These are phyloP conservation scores for Panulirus ornatus DNA, from an alignment of 1,140 invertebrate species.

Conservation along the genomic window DNA sequence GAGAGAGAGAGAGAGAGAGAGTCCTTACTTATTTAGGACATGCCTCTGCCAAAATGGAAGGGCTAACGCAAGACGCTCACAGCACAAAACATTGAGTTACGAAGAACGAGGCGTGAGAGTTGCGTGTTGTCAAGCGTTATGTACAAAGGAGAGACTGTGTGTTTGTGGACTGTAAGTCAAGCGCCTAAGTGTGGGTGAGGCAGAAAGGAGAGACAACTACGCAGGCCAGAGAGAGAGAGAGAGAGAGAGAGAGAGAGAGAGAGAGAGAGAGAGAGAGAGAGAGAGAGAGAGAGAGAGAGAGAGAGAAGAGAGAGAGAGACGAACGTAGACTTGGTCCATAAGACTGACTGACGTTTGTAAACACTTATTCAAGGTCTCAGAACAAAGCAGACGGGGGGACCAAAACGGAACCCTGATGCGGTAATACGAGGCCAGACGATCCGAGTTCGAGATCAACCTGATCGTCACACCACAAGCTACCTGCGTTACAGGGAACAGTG, in stretches of 20 bases:
- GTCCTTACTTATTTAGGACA: too few relatives aligned
- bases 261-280: slow-evolving; percentile 3
- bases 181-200: neutral
- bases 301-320: slow-evolving; percentile 18
- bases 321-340: neutral
- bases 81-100: too few relatives aligned
- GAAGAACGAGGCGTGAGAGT: too few relatives aligned
- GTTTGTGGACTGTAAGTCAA: too few relatives aligned
- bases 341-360: neutral
- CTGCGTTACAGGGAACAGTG: too few relatives aligned
- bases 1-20: too few relatives aligned
- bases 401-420: neutral
- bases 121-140: too few relatives aligned
- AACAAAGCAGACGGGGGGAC: neutral
- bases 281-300: slow-evolving; percentile 5
- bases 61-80: too few relatives aligned
- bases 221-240: neutral
- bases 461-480: too few relatives aligned
- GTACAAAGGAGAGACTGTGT: too few relatives aligned
- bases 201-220: neutral
- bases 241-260: neutral
- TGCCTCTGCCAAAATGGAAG: too few relatives aligned
- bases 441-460: too few relatives aligned
- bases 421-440: neutral
- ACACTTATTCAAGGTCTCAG: neutral